A percentile compares a stretch with the other conserved stretches of the same genome.
Evolutionary conservation across 1,140 invertebrate species (phyloP).

Genomic region (Copidosoma floridanum): DNA sequence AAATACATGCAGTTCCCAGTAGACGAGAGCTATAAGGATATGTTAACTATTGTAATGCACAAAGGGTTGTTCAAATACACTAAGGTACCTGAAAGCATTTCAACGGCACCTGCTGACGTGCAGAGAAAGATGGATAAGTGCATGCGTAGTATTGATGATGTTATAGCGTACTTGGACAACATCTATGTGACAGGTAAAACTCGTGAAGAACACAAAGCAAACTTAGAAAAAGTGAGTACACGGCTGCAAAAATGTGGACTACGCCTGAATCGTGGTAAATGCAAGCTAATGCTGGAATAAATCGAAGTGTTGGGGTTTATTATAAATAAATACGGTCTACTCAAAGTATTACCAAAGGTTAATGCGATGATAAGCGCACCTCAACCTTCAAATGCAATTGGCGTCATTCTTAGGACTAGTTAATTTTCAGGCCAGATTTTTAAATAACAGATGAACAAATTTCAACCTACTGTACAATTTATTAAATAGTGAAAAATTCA

Average conservation of each 20-base stretch:
- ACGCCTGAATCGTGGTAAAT: slow-evolving; percentile 24
- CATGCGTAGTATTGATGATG: slow-evolving; percentile 11
- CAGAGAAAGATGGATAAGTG: slow-evolving; percentile 29
- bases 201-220: background rate
- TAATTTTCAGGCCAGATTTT: background rate
- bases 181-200: background rate
- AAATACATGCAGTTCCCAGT: slow-evolving; percentile 26
- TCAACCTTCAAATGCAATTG: background rate
- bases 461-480: background rate
- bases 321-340: slow-evolving; percentile 34
- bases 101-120: slow-evolving; percentile 20
- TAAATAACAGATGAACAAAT: background rate
- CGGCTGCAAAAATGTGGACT: slow-evolving; percentile 20
- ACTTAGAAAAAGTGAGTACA: slow-evolving; percentile 9
- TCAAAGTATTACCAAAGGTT: background rate
- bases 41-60: slow-evolving; percentile 30
- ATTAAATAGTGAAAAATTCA: background rate
- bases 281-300: slow-evolving; percentile 18
- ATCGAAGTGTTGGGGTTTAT: slow-evolving; percentile 36
- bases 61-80: slow-evolving; percentile 24
- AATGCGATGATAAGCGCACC: background rate
- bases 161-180: background rate
- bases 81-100: slow-evolving; percentile 29
- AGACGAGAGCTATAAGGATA: background rate
- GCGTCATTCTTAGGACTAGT: slow-evolving; percentile 1